Evolutionary conservation across 2,797 vertebrate genomes (phyloP).

Genomic region (Allobates femoralis): DNA sequence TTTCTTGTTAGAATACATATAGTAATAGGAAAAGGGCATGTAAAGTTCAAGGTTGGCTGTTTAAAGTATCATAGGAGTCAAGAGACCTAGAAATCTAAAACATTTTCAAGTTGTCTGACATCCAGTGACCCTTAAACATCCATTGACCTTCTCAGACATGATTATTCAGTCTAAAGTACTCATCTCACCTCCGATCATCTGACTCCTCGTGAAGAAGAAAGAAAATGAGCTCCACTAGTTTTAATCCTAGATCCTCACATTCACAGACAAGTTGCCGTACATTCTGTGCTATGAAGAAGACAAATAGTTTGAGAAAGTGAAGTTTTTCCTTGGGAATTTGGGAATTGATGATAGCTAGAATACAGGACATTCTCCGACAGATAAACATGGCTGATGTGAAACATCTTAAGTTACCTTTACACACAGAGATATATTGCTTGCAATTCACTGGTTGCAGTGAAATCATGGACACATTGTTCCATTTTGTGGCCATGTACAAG

Average conservation of each 20-base stretch:
- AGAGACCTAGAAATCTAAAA: constrained; percentile 66
- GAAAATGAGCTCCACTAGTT: neutral
- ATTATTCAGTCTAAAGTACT: constrained; percentile 58
- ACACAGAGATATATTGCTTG: too few species aligned
- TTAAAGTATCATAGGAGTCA: constrained; percentile 69
- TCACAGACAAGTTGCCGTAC: neutral
- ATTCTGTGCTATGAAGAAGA: neutral
- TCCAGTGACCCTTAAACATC: constrained; percentile 66
- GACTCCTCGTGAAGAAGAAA: neutral
- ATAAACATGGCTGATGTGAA: constrained; percentile 12
- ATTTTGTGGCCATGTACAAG: too few species aligned
- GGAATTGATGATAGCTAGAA: neutral
- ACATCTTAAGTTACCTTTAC: too few species aligned
- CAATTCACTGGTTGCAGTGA: too few species aligned
- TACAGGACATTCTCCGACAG: constrained; percentile 12
- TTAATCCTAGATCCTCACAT: neutral
- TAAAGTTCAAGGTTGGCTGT: constrained; percentile 69
- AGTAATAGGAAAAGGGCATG: constrained; percentile 45
- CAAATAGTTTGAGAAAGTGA: neutral
- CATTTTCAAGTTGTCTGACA: constrained; percentile 60
- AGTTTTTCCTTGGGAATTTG: constrained; percentile 14
- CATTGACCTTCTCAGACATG: constrained; percentile 67
- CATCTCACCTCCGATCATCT: constrained; percentile 57
- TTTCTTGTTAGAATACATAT: neutral
- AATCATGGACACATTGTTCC: too few species aligned